Evolutionary conservation across 2,797 vertebrate genomes (phyloP), one percentile per base, ranked within the genome.

Genomic region (Pipistrellus pipistrellus): DNA sequence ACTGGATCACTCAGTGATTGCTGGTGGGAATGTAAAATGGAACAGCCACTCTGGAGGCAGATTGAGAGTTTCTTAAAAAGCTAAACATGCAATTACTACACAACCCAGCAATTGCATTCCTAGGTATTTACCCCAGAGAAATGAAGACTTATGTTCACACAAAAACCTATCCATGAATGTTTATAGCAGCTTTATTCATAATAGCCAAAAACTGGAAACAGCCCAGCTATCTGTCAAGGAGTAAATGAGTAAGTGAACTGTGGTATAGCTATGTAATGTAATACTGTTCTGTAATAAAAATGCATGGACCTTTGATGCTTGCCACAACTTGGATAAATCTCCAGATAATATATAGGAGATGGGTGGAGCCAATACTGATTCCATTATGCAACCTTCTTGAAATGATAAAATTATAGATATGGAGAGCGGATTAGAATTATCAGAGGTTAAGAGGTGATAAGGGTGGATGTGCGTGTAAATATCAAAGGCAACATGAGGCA

Each of bases 51-150:
- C 84, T 55, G 32, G 78, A 77, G 69, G 44, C 23, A 88, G 46
- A 88, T 27, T 71, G 84, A 64, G 15, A 76, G 27, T 87, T 91
- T 87, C 32, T 76, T 55, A 11, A 84, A 88, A 88, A 88, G 69
- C 25, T 78, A 78, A 95, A 55, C 64, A 32, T 92, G 53, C 4
- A 53, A 82, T 48, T 76, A 77, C 4, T 30, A 46, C 32, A 83
- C 57, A 76, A 62, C 17, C 41, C 27, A 87, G 32, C 27, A 87
- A 35, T 69, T 75, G 41, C 35, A 77, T 20, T 76, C 69, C 17
- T 30, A 51, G 59, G 51, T 46, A 53, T 66, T 69, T 71, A 59
- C 76, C 72, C 64, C 46, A 78, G 55, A 88, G 64, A 84, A 92
- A 72, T 77, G 20, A 88, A 92, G 44, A 66, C 25, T 9, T 30